phyloP scores from a whole-genome alignment of 2,113 vertebrate species.

The Cephalopterus ornatus region DNA sequence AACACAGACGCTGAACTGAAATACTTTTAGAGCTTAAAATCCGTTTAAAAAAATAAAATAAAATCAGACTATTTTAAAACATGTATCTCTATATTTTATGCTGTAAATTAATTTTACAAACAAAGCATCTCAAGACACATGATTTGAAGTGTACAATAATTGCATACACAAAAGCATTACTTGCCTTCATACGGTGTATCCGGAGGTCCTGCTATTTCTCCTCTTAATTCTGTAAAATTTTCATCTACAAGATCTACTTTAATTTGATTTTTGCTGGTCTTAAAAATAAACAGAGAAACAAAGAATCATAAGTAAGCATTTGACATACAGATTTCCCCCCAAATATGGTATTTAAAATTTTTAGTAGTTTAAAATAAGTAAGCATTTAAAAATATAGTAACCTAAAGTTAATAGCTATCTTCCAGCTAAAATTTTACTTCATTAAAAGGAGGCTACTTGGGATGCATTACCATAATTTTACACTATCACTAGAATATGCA shows the following conservation, averaged over 20 bases:
- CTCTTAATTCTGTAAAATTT: conserved; percentile 98
- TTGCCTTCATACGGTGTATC: conserved; percentile 98
- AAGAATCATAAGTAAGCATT: conserved; percentile 58
- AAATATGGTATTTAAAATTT: background rate
- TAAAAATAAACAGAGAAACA: conserved; percentile 76
- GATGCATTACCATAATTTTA: background rate
- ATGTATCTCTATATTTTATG: background rate
- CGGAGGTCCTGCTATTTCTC: conserved; percentile 98
- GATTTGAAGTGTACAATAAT: conserved; percentile 5
- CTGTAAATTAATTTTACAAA: background rate
- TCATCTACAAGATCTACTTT: conserved; percentile 99
- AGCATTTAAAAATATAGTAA: background rate
- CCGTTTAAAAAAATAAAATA: background rate
- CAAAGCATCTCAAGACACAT: conserved; percentile 8
- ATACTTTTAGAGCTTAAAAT: background rate
- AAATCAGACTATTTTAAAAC: background rate
- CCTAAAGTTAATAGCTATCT: background rate
- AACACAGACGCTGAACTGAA: background rate
- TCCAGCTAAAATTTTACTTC: background rate
- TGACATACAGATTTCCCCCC: background rate
- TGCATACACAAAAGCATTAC: conserved; percentile 71
- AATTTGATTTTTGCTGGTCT: conserved; percentile 99
- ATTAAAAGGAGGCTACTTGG: background rate
- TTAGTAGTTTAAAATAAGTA: background rate
- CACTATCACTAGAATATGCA: background rate